Conservation (phyloP, 37 sponge, comb jelly and placozoan genomes). For the Diacarnus erythraeanus region DNA sequence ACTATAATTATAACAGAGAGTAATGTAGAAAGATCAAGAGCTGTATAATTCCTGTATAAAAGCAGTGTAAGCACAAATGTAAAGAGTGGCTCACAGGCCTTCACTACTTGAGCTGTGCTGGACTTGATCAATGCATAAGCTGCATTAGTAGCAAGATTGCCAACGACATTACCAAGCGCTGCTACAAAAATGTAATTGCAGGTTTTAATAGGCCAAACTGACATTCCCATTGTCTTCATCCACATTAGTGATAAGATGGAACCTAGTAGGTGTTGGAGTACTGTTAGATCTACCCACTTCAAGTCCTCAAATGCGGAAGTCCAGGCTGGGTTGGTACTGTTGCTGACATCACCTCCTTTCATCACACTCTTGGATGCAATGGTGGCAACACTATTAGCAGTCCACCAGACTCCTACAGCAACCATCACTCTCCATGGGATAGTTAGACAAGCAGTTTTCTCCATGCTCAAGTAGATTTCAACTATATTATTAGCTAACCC, state of each 20-base stretch:
- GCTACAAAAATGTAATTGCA: not conserved
- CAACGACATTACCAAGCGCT: not conserved
- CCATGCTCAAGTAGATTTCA: too few relatives aligned
- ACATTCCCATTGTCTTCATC: not conserved
- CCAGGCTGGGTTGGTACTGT: not conserved
- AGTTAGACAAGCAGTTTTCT: too few relatives aligned
- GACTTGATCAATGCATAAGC: not conserved
- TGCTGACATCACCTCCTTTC: not conserved
- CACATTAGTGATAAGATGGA: not conserved
- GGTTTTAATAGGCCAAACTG: not conserved
- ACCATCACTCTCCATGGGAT: too few relatives aligned
- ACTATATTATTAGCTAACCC: too few relatives aligned
- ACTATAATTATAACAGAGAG: not conserved
- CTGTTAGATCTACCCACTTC: not conserved
- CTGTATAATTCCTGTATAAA: not conserved
- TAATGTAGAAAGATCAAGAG: not conserved
- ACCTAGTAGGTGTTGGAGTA: not conserved
- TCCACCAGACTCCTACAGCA: not conserved
- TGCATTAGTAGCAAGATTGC: not conserved
- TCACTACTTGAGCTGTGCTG: not conserved
- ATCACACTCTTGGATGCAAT: not conserved
- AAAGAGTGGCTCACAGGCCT: not conserved
- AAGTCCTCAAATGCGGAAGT: not conserved
- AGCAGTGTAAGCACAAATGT: not conserved
- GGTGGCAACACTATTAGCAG: not conserved